Base-by-base conservation (phyloP, 2,888 invertebrate species). In the Ariolimax columbianus region DNA sequence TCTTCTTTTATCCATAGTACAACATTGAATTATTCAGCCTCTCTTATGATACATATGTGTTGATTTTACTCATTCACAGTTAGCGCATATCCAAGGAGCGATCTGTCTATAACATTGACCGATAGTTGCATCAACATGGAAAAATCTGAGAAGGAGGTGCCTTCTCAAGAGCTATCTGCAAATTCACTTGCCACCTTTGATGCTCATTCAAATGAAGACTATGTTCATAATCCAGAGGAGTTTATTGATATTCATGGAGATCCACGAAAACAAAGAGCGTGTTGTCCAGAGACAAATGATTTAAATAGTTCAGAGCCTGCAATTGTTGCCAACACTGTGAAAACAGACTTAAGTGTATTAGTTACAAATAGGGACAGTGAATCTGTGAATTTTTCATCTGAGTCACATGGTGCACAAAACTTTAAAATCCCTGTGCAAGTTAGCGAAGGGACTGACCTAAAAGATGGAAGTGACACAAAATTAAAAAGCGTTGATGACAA, bases 231-330 rank as follows among this genome's bases (percentile, higher is more conserved):
- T 40, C 68, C 77, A 51, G 83, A 83, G 63, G 83, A 83, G 40
- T 83, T 83, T 51, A 70, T 77, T 77, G 83, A 83, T 33, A 83
- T 77, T 77, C 77, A 77, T 77, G 77, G 36, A 43, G 66, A 43
- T 33, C 40, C 77, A n/a, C 40, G n/a, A 17, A 40, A 66, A 9
- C 38, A 30, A 78, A 59, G 30, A 43, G 36, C 40, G 14, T 26
- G 38, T 7, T n/a, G 63, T 59, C 33, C 43, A 66, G 66, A 78
- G 30, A 78, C 19, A 23, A 51, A 30, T 0, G 38, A 59, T 14
- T n/a, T 30, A 43, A 0, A 78, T 9, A n/a, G 26, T 14, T 17
- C 43, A 40, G 38, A 40, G 30, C 23, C 66, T 23, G 38, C 11
- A 43, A 66, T 1, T 78, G 63, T 6, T 59, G n/a, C 33, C 40